A percentile compares a stretch with the other conserved stretches of the same genome.
These are phyloP conservation scores for Eptesicus fuscus DNA, from an alignment of 2,113 vertebrate genomes.

Conservation along the genomic window DNA sequence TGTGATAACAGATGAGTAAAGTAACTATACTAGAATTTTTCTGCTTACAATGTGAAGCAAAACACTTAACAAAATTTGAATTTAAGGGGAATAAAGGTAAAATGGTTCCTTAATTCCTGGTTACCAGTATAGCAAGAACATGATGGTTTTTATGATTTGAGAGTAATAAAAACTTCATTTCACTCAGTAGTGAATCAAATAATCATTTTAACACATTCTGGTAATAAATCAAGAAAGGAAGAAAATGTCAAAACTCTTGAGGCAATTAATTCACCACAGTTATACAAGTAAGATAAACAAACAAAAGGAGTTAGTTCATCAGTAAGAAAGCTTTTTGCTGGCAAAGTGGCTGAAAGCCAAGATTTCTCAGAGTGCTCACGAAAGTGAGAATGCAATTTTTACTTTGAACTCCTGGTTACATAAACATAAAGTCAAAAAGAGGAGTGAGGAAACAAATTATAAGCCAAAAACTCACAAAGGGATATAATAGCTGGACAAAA, in stretches of 20 bases:
- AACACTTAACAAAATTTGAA: background rate
- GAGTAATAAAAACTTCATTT: background rate
- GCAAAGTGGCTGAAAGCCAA: background rate
- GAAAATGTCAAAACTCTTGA: background rate
- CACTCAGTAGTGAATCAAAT: background rate
- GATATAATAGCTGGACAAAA: background rate
- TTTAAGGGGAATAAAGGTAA: background rate
- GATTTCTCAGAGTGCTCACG: background rate
- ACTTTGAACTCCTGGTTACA: conserved; percentile 6
- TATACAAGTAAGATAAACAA: background rate
- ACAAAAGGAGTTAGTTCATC: background rate
- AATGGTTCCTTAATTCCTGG: background rate
- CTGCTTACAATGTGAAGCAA: background rate
- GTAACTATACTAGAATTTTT: background rate
- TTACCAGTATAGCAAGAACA: background rate
- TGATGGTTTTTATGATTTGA: background rate
- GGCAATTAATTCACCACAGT: background rate
- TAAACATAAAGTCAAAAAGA: background rate
- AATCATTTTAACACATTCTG: background rate
- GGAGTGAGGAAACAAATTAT: background rate
- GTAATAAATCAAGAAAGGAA: background rate
- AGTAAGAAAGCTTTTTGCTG: background rate
- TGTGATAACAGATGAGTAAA: background rate
- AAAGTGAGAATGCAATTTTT: background rate
- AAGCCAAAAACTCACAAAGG: background rate